phyloP scores from a whole-genome alignment of 2,113 vertebrate species.

The Rhinopithecus roxellana region DNA sequence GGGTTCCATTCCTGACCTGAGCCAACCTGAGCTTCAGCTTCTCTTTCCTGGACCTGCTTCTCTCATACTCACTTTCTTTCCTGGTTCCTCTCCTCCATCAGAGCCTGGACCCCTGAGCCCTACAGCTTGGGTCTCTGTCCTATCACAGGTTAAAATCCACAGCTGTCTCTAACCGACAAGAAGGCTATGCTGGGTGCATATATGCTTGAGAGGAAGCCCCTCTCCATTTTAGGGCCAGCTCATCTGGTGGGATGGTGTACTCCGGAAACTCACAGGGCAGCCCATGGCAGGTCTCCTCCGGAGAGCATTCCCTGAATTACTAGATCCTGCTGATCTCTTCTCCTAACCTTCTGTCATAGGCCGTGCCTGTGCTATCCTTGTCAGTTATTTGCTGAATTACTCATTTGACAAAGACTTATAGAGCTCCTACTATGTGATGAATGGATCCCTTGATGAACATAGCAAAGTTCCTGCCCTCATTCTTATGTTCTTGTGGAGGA shows the following conservation, averaged over 20 bases:
- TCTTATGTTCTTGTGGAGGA: background rate
- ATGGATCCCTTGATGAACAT: background rate
- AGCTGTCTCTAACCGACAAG: background rate
- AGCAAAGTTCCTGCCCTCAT: background rate
- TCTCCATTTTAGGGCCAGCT: background rate
- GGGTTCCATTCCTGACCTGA: background rate
- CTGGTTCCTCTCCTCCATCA: background rate
- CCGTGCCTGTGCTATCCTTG: background rate
- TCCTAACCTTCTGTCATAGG: background rate
- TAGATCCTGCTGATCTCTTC: background rate
- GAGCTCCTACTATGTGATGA: background rate
- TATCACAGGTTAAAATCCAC: background rate
- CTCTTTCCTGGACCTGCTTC: background rate
- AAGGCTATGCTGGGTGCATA: no score
- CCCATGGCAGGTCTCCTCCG: background rate
- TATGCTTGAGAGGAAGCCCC: background rate
- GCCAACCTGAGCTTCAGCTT: background rate
- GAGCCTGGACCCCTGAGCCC: background rate
- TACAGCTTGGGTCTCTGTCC: background rate
- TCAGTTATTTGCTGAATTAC: background rate
- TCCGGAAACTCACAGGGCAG: background rate
- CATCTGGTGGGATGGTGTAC: background rate
- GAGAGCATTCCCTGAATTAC: background rate
- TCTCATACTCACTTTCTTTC: background rate
- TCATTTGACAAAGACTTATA: background rate